A percentile compares a stretch with the other conserved stretches of the same genome.
Evolutionary conservation across 2,113 vertebrate genomes (phyloP).

Genomic region (Arvicanthis niloticus): DNA sequence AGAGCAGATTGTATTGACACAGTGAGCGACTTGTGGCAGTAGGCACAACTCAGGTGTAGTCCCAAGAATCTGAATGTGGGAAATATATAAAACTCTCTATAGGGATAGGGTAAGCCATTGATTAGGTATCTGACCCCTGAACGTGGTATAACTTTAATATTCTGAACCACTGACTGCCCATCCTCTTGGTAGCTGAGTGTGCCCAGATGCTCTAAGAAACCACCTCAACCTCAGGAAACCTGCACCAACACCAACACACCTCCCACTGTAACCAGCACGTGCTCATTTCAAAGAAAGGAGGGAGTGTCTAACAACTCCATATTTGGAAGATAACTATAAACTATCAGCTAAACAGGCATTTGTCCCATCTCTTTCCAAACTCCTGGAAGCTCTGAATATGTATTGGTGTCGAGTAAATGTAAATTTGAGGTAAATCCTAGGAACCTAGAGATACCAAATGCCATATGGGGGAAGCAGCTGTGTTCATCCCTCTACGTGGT

Average conservation of each 20-base stretch:
- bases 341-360: background rate
- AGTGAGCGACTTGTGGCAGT: rapidly evolving
- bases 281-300: background rate
- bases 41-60: background rate
- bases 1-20: background rate
- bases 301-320: background rate
- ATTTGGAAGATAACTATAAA: background rate
- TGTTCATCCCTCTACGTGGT: background rate
- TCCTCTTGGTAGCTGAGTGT: background rate
- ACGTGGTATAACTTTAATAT: background rate
- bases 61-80: conserved; percentile 10
- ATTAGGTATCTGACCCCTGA: background rate
- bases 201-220: background rate
- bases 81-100: conserved; percentile 31
- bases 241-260: too few relatives aligned
- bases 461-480: background rate
- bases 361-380: background rate
- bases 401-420: background rate
- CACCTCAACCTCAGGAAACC: background rate
- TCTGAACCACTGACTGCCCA: background rate
- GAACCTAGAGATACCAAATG: background rate
- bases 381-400: background rate
- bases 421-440: background rate
- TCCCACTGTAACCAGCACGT: rapidly evolving
- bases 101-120: background rate